Evolutionary conservation across 2,797 vertebrate genomes (phyloP).

Genomic region (Phrynocephalus vlangalii): DNA sequence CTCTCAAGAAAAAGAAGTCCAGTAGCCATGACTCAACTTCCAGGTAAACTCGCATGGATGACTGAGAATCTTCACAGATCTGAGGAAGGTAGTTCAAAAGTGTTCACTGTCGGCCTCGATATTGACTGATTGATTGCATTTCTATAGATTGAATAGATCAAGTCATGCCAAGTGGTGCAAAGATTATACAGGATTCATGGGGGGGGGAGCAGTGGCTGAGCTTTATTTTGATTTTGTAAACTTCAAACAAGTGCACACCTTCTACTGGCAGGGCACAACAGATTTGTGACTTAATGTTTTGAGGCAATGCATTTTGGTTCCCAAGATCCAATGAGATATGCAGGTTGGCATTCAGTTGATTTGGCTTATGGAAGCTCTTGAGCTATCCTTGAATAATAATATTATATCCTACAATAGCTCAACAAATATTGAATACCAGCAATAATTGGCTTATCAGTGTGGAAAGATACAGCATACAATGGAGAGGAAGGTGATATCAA

Average conservation of each 20-base stretch:
- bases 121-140: too few species aligned
- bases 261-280: neutral
- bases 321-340: neutral
- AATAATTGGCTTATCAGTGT: neutral
- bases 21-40: too few species aligned
- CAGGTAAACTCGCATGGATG: too few species aligned
- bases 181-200: too few species aligned
- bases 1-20: too few species aligned
- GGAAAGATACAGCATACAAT: neutral
- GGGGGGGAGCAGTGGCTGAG: too few species aligned
- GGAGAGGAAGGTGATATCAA: neutral
- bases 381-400: neutral
- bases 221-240: neutral
- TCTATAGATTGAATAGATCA: too few species aligned
- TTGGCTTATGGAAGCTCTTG: neutral
- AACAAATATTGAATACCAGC: neutral
- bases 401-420: too few species aligned
- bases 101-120: neutral
- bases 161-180: too few species aligned
- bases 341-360: neutral
- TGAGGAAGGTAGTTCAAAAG: constrained; percentile 22
- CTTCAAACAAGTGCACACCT: neutral
- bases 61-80: too few species aligned
- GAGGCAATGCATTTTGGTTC: too few species aligned
- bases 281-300: too few species aligned